A percentile compares a stretch with the other conserved stretches of the same genome.
Conservation (phyloP, 2,888 invertebrate species). For the Chironomus riparius region DNA sequence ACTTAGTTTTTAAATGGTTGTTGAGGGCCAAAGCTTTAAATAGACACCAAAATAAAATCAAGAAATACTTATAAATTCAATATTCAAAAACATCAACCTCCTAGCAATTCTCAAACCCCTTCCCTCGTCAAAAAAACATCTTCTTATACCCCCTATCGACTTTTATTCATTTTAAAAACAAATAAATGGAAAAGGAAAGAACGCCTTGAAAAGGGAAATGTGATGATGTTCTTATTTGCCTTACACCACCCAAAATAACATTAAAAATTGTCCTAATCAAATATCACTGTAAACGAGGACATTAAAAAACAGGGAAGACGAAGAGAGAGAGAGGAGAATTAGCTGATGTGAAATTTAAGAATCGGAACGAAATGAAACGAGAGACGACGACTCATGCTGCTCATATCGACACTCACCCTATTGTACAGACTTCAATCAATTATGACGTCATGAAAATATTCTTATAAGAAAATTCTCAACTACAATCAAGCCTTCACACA, state of each 20-base stretch:
- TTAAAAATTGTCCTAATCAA: slow-evolving; percentile 22
- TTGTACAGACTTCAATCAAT: background rate
- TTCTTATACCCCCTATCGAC: background rate
- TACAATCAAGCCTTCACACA: background rate
- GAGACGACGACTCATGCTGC: background rate
- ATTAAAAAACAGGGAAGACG: background rate
- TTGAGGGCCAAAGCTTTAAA: too few relatives aligned
- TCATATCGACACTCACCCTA: background rate
- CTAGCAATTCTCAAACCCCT: too few relatives aligned
- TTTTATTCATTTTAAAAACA: background rate
- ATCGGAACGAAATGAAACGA: background rate
- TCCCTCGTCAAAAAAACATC: too few relatives aligned
- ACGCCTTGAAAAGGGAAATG: too few relatives aligned
- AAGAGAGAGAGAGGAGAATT: too few relatives aligned
- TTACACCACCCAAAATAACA: background rate
- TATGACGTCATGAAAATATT: background rate
- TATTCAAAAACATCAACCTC: too few relatives aligned
- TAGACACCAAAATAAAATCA: too few relatives aligned
- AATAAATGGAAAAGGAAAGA: background rate
- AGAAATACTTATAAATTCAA: too few relatives aligned
- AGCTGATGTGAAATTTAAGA: too few relatives aligned
- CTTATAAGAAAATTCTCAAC: background rate
- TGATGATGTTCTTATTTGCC: slow-evolving; percentile 13
- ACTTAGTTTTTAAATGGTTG: too few relatives aligned
- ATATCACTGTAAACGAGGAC: background rate